These are phyloP conservation scores for Pseudochirops corinnae DNA, from an alignment of 2,797 vertebrate genomes.

Conservation along the genomic window DNA sequence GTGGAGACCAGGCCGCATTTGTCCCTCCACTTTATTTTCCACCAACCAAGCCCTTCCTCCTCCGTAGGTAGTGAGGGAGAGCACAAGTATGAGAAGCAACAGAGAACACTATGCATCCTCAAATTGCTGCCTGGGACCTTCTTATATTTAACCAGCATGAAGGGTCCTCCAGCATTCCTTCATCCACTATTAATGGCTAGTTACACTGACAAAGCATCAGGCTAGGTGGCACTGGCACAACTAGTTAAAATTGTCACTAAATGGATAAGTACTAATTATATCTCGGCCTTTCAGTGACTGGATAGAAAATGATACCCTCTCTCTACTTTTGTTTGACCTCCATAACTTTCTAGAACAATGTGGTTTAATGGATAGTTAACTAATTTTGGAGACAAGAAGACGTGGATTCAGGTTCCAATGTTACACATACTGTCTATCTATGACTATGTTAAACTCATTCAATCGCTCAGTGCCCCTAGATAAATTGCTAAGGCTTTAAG, in stretches of 20 bases:
- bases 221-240: not conserved
- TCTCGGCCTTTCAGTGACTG: not conserved
- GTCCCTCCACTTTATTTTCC: not conserved
- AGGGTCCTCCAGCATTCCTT: not conserved
- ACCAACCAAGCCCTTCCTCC: not conserved
- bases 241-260: not conserved
- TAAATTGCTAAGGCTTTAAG: not conserved
- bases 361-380: not conserved
- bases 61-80: not conserved
- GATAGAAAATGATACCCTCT: not conserved
- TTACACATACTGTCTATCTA: not conserved
- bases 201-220: not conserved
- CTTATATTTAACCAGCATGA: not conserved
- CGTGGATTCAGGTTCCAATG: not conserved
- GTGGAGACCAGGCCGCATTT: not conserved
- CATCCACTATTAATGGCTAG: not conserved
- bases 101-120: not conserved
- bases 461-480: not conserved
- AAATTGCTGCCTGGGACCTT: not conserved
- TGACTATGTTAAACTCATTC: not conserved
- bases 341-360: not conserved
- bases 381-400: not conserved
- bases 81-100: not conserved
- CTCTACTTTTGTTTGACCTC: not conserved
- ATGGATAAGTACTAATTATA: not conserved